Evolutionary conservation across 2,888 invertebrate species (phyloP), one percentile per base, ranked within the genome.

Genomic region (Eupeodes luniger): DNA sequence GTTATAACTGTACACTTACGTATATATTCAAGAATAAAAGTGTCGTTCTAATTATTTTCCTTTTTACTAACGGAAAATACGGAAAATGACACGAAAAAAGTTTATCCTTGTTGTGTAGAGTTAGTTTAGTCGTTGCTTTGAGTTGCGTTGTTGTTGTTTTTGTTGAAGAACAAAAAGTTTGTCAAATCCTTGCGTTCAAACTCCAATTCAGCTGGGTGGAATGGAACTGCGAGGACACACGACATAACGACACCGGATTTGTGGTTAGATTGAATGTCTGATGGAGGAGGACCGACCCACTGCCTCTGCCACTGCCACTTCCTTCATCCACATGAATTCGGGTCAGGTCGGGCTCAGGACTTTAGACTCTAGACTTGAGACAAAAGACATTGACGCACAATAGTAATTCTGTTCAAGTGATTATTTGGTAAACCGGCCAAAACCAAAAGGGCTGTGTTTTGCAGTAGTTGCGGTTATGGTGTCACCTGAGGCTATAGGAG

Each of bases 371-470:
- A 36, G 59, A 16, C 4, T n/a, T 3, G 16, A 16, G 51, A 69
- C 53, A 55, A 70, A 34, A 34, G 49, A 53, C 69, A 53, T 34
- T 14, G 59, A 79, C 83, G 69, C 79, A 76, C 83, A 83, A 67
- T 64, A 83, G 83, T 66, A 75, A 83, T 87, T 72, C 57, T 76
- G 83, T 87, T 87, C 76, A 83, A 87, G 76, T 87, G 86, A 87
- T 87, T 87, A 83, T 87, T 87, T 83, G 64, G 62, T 40, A 57
- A 62, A 75, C 16, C 78, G n/a, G 67, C 14, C 59, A 53, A 59
- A 53, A 59, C 27, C 59, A 53, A 59, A 53, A 59, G 40, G 55
- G 55, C 69, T 70, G 55, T 55, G 67, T 70, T 55, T 55, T 44
- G 12, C 11, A 16, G 51, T 16, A 36, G 51, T 53, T 69, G 14